Evolutionary conservation across 2,113 vertebrate species (phyloP).

Genomic region (Coptodon bakossiorum): DNA sequence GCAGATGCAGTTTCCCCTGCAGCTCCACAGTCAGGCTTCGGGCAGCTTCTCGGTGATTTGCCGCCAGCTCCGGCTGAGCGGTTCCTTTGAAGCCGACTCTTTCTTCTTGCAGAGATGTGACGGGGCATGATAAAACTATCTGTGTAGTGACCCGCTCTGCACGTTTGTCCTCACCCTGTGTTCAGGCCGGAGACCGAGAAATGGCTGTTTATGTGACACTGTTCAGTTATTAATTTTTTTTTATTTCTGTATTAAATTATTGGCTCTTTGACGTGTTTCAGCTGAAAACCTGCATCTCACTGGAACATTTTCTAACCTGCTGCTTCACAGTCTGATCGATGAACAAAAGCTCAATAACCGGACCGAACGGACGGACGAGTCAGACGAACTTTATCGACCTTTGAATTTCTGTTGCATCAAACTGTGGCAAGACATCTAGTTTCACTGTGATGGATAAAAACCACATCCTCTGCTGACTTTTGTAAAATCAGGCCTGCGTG

Average conservation of each 20-base stretch:
- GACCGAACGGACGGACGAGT: neutral
- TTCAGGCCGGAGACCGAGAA: neutral
- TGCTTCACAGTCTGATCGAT: neutral
- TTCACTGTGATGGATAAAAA: slow-evolving; percentile 53
- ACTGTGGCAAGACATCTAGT: slow-evolving; percentile 46
- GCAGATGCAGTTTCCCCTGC: neutral
- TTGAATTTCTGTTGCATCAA: slow-evolving; percentile 10
- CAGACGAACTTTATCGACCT: neutral
- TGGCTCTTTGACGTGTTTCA: neutral
- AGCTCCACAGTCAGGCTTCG: neutral
- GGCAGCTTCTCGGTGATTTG: neutral
- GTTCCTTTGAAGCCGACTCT: neutral
- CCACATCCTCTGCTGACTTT: slow-evolving; percentile 13
- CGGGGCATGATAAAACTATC: neutral
- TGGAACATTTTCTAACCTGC: neutral
- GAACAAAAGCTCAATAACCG: neutral
- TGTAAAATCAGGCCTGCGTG: slow-evolving; percentile 3
- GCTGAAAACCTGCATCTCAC: neutral
- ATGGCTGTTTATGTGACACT: neutral
- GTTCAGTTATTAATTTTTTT: neutral
- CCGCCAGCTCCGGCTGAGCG: neutral
- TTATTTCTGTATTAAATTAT: neutral
- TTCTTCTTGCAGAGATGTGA: neutral
- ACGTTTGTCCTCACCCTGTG: neutral
- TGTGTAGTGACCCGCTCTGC: neutral